phyloP scores from a whole-genome alignment of 2,797 vertebrate genomes.

The Schizopygopsis pylzovi region DNA sequence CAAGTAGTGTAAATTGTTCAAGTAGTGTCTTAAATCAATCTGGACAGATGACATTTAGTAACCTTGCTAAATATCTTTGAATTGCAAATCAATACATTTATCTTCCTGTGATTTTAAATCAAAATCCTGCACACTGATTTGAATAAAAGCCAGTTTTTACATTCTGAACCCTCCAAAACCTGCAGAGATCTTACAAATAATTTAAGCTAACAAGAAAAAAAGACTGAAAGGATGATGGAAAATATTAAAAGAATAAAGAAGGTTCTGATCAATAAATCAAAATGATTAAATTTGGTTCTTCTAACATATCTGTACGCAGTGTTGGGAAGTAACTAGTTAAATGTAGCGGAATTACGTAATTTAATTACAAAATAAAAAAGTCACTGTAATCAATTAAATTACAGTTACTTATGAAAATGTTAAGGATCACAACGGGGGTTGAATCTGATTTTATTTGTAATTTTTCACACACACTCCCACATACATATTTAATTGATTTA shows the following conservation, averaged over 20 bases:
- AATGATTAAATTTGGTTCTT: not conserved
- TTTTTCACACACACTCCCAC: too few species aligned
- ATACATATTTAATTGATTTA: too few species aligned
- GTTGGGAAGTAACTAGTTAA: too few species aligned
- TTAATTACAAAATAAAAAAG: too few species aligned
- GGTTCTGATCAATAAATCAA: too few species aligned
- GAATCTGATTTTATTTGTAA: too few species aligned
- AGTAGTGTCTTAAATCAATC: not conserved
- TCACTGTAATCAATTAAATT: too few species aligned
- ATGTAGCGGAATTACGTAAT: too few species aligned
- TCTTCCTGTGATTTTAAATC: not conserved
- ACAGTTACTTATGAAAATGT: too few species aligned
- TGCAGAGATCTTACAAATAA: too few species aligned
- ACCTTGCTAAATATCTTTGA: not conserved
- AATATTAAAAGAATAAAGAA: not conserved
- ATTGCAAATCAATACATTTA: not conserved
- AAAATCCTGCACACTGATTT: not conserved
- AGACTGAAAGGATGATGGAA: not conserved
- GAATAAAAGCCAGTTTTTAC: not conserved
- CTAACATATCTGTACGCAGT: not conserved
- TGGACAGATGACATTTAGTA: not conserved
- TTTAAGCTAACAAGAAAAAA: too few species aligned
- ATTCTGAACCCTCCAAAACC: not conserved
- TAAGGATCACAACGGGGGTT: too few species aligned
- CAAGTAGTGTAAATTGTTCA: not conserved